Evolutionary conservation across 64 coral and sea anemone species (phyloP), one percentile per base, ranked within the genome.

Genomic region (Stichodactyla mertensii): DNA sequence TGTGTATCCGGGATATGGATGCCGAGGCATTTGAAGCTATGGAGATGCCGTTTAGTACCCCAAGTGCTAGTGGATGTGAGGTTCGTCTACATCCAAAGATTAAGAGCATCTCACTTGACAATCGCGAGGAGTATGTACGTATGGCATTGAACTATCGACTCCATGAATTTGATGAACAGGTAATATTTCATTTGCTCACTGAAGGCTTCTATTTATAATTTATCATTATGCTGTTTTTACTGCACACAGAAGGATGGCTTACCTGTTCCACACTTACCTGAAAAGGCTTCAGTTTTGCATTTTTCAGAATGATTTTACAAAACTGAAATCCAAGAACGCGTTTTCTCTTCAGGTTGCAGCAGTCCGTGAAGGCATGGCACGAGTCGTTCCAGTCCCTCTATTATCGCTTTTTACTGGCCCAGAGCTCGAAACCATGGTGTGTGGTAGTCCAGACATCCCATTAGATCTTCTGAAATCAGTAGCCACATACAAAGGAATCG

Each of bases 11-110:
- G 51, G 97, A 99, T 78, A 99, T 99, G 78, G 97, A 95, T 20
- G 67, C 87, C 6, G 88, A 92, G 55, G 88, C 93, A 31, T 92
- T 99, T 90, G 93, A 99, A 92, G 97, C 97, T 23, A 99, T 99
- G 97, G 93, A 95, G 28, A 99, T 99, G 97, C 90, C 97, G 16
- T 99, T 99, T 53, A 95, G 93, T 87, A 99, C 97, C 51, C 97
- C 97, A 9, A 99, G 97, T 82, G 97, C 97, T 82, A 99, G 97
- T 82, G 97, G 97, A 66, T 88, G 86, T 82, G 97, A 99, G 51
- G 88, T 95, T 14, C 92, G 91, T 61, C 82, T 99, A 55, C 93
- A 95, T 83, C 71, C 89, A 28, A 99, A 99, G 77, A 95, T 99
- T 15, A 86, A 81, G 20, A 80, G 64, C 52, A 95, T 99, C 45